phyloP scores from a whole-genome alignment of 2,888 invertebrate species.

The Stenurella melanura region DNA sequence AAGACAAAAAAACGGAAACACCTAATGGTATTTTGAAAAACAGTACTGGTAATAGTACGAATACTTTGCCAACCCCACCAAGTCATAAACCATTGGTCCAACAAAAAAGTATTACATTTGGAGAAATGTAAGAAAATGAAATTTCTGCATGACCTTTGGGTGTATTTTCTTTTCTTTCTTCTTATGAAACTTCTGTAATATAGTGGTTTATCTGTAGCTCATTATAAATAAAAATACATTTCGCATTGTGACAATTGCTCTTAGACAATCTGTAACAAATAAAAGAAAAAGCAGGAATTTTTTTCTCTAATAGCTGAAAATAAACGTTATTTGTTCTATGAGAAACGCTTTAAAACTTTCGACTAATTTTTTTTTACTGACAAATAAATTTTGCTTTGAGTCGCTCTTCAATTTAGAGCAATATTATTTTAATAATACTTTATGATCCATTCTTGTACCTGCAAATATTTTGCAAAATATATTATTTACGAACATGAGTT shows the following conservation, averaged over 20 bases:
- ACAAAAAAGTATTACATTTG: slow-evolving; percentile 74
- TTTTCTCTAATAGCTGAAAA: too few species aligned
- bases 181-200: neutral
- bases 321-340: too few species aligned
- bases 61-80: slow-evolving; percentile 50
- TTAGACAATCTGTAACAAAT: neutral
- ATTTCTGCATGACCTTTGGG: slow-evolving; percentile 27
- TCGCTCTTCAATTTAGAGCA: too few species aligned
- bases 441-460: too few species aligned
- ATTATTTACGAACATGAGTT: too few species aligned
- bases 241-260: neutral
- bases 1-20: slow-evolving; percentile 65
- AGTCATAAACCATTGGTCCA: slow-evolving; percentile 68
- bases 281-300: neutral
- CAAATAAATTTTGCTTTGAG: too few species aligned
- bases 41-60: slow-evolving; percentile 62
- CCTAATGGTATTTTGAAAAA: slow-evolving; percentile 76
- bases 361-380: too few species aligned
- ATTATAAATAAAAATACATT: neutral
- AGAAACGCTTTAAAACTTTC: too few species aligned
- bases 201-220: neutral
- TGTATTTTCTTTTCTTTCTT: slow-evolving; percentile 5
- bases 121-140: slow-evolving; percentile 71
- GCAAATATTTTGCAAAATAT: too few species aligned
- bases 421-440: too few species aligned